Percentiles rank a stretch among this genome's conserved stretches.
Evolutionary conservation across 1,140 invertebrate species (phyloP).

Genomic region (Saccostrea glomerata): DNA sequence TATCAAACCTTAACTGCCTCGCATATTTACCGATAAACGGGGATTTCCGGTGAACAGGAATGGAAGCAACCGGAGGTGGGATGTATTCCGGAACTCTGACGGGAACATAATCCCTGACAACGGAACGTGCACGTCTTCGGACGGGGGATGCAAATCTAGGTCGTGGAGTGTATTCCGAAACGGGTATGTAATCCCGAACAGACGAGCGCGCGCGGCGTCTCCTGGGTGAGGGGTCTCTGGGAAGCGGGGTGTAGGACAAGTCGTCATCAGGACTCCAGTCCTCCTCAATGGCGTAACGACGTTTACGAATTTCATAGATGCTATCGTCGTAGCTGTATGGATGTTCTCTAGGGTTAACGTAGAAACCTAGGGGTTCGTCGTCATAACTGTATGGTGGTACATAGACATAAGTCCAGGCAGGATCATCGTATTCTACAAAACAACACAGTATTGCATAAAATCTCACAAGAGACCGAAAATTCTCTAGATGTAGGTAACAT

Average conservation of each 20-base stretch:
- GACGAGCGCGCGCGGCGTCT: not conserved
- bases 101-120: not conserved
- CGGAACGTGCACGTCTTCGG: not conserved
- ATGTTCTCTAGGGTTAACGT: not conserved
- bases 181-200: not conserved
- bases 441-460: not conserved
- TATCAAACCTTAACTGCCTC: conserved; percentile 17
- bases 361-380: conserved; percentile 7
- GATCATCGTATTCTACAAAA: conserved; percentile 16
- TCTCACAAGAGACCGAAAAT: too few relatives aligned
- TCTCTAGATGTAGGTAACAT: too few relatives aligned
- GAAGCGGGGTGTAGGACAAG: not conserved
- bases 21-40: not conserved
- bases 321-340: not conserved
- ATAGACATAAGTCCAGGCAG: conserved; percentile 7
- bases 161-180: not conserved
- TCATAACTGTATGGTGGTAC: not conserved
- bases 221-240: not conserved
- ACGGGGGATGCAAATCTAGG: not conserved
- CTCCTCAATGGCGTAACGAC: not conserved
- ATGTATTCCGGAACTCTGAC: not conserved
- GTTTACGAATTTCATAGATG: not conserved
- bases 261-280: not conserved
- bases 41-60: not conserved
- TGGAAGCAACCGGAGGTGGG: not conserved